Evolutionary conservation across 2,797 vertebrate genomes (phyloP).

Genomic region (Avahi laniger): DNA sequence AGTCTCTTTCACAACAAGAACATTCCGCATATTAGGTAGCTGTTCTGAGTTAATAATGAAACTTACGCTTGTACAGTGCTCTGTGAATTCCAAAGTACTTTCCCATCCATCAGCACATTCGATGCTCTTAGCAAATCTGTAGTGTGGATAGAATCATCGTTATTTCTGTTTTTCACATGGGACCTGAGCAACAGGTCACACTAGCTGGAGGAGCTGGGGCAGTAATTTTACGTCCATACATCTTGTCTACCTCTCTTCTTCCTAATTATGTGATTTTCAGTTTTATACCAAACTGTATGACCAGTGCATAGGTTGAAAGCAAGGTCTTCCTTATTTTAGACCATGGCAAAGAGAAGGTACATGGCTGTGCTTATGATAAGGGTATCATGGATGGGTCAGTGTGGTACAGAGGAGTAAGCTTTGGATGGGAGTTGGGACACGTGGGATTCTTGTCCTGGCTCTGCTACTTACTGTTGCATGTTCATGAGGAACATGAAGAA

Average conservation of each 20-base stretch:
- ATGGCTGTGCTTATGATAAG: not conserved
- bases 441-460: not conserved
- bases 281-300: not conserved
- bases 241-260: not conserved
- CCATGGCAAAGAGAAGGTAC: not conserved
- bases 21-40: not conserved
- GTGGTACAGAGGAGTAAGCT: not conserved
- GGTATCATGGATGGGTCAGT: not conserved
- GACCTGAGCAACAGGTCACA: not conserved
- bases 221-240: not conserved
- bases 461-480: not conserved
- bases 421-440: not conserved
- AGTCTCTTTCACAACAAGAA: slow-evolving; percentile 1
- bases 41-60: not conserved
- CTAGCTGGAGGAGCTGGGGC: not conserved
- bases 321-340: not conserved
- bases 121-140: not conserved
- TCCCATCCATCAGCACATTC: not conserved
- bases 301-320: not conserved
- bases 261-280: not conserved
- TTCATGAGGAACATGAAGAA: not conserved
- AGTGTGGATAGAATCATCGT: not conserved
- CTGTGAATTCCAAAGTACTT: not conserved
- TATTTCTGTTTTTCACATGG: not conserved
- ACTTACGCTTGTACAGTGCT: not conserved